These are phyloP conservation scores for Agelaius tricolor DNA, from an alignment of 2,113 vertebrate genomes.

Conservation along the genomic window DNA sequence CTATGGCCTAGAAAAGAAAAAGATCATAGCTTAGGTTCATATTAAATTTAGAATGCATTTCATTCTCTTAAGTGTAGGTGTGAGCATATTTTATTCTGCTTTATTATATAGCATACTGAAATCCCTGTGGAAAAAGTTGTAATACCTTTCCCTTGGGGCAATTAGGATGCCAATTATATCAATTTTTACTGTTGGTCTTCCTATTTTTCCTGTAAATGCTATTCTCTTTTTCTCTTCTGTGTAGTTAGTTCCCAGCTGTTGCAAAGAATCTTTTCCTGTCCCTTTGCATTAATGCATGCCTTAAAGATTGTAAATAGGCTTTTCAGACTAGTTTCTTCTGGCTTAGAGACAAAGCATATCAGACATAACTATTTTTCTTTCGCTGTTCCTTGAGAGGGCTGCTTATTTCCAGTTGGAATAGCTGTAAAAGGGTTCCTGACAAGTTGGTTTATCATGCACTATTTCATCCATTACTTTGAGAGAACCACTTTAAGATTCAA, in stretches of 20 bases:
- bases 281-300: neutral
- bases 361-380: slow-evolving; percentile 13
- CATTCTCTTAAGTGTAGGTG: neutral
- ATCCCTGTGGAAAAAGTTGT: neutral
- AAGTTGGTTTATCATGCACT: slow-evolving; percentile 28
- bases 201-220: neutral
- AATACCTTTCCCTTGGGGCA: neutral
- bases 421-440: slow-evolving; percentile 18
- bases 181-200: neutral
- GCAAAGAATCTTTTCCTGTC: neutral
- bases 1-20: neutral
- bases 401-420: slow-evolving; percentile 34
- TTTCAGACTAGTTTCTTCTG: slow-evolving; percentile 4
- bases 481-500: neutral
- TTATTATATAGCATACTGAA: neutral
- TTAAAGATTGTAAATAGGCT: neutral
- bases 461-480: slow-evolving; percentile 4
- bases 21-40: neutral
- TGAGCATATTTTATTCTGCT: neutral
- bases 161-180: neutral
- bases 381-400: neutral
- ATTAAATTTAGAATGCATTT: neutral
- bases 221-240: neutral
- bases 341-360: neutral
- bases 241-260: neutral